A percentile compares a stretch with the other conserved stretches of the same genome.
These are phyloP conservation scores for Papilio elwesi DNA, from an alignment of 2,888 invertebrate species.

Conservation along the genomic window DNA sequence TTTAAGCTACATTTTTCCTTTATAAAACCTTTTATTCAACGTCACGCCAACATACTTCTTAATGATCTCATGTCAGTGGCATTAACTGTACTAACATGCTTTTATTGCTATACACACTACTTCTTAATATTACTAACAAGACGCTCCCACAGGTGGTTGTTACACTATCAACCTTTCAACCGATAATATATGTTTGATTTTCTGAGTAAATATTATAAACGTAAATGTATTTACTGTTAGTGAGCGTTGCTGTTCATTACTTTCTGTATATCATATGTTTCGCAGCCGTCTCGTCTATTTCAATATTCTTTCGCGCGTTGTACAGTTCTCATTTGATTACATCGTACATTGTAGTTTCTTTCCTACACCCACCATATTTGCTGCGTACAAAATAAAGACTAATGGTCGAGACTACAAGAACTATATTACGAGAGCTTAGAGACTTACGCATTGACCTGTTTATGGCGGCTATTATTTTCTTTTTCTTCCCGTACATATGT, in stretches of 20 bases:
- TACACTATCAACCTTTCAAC: too few relatives aligned
- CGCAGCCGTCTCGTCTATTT: conserved; percentile 46
- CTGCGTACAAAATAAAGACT: conserved; percentile 69
- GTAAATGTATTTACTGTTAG: neutral
- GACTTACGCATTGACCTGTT: conserved; percentile 66
- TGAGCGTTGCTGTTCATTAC: neutral
- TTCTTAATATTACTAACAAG: too few relatives aligned
- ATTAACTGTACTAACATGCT: too few relatives aligned
- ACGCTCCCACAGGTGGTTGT: too few relatives aligned
- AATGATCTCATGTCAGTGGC: too few relatives aligned
- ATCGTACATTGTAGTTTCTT: conserved; percentile 74
- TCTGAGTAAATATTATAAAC: neutral
- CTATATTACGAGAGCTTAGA: conserved; percentile 64
- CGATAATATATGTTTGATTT: neutral
- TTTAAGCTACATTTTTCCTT: too few relatives aligned
- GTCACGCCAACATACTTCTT: too few relatives aligned
- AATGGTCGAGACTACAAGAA: conserved; percentile 62
- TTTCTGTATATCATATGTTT: conserved; percentile 19
- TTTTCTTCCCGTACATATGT: conserved; percentile 17
- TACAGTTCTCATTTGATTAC: conserved; percentile 72
- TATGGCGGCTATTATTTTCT: conserved; percentile 52
- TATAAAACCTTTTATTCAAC: too few relatives aligned
- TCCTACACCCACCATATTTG: conserved; percentile 55
- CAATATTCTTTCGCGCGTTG: conserved; percentile 51
- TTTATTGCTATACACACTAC: too few relatives aligned